Base-by-base conservation (phyloP, 2,113 vertebrate species). In the Madoqua kirkii region DNA sequence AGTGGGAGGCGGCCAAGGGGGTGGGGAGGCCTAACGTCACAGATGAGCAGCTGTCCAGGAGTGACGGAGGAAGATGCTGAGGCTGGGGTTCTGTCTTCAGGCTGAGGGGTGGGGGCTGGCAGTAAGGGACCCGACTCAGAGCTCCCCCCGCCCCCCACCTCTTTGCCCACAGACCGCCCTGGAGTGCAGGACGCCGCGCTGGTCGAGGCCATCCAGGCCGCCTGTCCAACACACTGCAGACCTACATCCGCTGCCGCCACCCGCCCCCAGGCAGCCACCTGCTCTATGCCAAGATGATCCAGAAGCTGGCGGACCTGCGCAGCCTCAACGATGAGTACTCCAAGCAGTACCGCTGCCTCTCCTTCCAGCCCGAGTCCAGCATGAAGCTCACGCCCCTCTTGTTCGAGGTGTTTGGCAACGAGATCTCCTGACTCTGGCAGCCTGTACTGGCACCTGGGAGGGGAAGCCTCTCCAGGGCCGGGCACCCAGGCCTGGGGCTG, bases 281-380 rank as follows among this genome's bases (percentile, higher is more conserved):
- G 96, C 99, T 99, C 43, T 99, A 99, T 0, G 99, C 99, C 97
- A 99, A 99, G 98, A 99, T 99, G 99, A 99, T 99, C 99, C 99
- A 99, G 98, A 99, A 99, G 97, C 98, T 99, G 96, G 99, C 99
- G 0, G 99, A 99, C 97, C 99, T 99, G 84, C 99, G 99, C 55
- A 99, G 99, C 99, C 99, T 99, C 57, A 99, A 99, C 2, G 99
- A 99, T 98, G 99, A 99, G 98, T 99, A 99, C 99, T 99, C 99
- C 97, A 99, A 99, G 98, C 99, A 99, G 99, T 99, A 99, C 98
- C 99, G 99, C 98, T 99, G 98, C 21, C 99, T 99, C 64, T 99
- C 99, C 98, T 99, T 99, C 98, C 99, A 99, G 98, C 99, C 99
- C 0, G 99, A 99, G 98, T 99, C 99, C 99, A 99, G 99, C 99